Evolutionary conservation across 1,140 invertebrate species (phyloP), one percentile per base, ranked within the genome.

Genomic region (Drosophila trapezifrons): DNA sequence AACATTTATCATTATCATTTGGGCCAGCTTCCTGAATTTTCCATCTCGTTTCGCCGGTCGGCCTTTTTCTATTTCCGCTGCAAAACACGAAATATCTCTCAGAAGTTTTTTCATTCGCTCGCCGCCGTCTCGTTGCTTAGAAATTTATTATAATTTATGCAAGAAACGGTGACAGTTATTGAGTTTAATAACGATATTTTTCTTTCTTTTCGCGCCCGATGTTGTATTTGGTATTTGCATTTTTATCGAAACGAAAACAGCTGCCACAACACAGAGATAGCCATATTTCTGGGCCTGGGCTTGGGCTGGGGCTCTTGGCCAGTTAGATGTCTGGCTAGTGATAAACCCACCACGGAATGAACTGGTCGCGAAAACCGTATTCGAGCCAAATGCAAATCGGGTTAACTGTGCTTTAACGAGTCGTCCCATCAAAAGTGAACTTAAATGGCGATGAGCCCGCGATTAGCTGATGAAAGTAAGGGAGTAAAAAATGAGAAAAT

Each of bases 1-100:
- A 64, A 73, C 76, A 87, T 86, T 89, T 83, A 83, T 89, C 79
- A 86, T 86, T 86, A 87, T 56, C 80, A 79, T 83, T 83, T 89
- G 59, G 63, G 56, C 42, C 76, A 83, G 76, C 65, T 72, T 78
- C 60, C 64, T 63, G 51, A 43, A 57, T 58, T 64, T 64, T 47
- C 55, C 47, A 52, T 65, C 46, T 62, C 70, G 67, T 74, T 78
- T 75, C 9, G 46, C 63, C 47, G 65, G 76, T 60, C 43, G 60
- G 58, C 35, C 51, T 47, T 82, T 71, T 76, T 66, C 72, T 80
- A 84, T 80, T 83, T 83, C 66, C 76, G 80, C 69, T 72, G 49
- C 42, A 71, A 54, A 71, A 71, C 69, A 58, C 35, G 43, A 56
- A 76, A 43, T 59, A 59, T 71, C 69, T 71, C 43, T 58, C 66